These are phyloP conservation scores for Ophiothrix spiculata DNA, from an alignment of 35 echinoderm and acorn worm genomes.

Conservation along the genomic window DNA sequence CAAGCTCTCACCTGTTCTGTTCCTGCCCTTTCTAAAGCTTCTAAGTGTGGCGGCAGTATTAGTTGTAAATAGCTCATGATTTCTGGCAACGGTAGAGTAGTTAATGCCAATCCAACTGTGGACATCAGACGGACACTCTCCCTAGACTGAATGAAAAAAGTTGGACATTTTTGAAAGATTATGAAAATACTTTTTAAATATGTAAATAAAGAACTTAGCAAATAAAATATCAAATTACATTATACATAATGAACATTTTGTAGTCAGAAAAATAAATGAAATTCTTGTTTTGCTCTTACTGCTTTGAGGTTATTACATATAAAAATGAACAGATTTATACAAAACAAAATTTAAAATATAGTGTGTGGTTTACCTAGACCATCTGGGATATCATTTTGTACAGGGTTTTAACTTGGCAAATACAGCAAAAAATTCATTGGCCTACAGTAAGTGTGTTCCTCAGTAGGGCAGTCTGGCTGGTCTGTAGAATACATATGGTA, in stretches of 20 bases:
- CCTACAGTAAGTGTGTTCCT: too few relatives aligned
- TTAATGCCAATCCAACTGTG: constrained; percentile 71
- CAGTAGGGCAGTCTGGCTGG: too few relatives aligned
- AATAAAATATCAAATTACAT: not conserved
- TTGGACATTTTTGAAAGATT: not conserved
- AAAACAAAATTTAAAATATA: too few relatives aligned
- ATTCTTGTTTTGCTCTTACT: too few relatives aligned
- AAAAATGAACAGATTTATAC: not conserved
- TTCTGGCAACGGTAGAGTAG: constrained; percentile 68
- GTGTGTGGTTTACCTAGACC: too few relatives aligned
- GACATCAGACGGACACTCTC: constrained; percentile 92
- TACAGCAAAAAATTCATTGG: too few relatives aligned
- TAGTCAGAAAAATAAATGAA: not conserved
- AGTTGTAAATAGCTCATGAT: constrained; percentile 89
- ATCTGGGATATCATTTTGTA: too few relatives aligned
- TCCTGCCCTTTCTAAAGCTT: constrained; percentile 60
- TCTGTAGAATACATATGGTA: too few relatives aligned
- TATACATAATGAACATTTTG: not conserved
- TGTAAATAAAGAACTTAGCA: not conserved
- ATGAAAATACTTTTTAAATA: not conserved
- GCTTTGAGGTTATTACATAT: not conserved
- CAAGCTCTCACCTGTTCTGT: constrained; percentile 92
- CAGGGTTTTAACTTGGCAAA: too few relatives aligned
- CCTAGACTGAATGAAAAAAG: constrained; percentile 66
- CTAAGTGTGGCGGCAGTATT: constrained; percentile 72